A percentile compares a stretch with the other conserved stretches of the same genome.
These are phyloP conservation scores for Fulmarus glacialis DNA, from an alignment of 2,113 vertebrate genomes.

Conservation along the genomic window DNA sequence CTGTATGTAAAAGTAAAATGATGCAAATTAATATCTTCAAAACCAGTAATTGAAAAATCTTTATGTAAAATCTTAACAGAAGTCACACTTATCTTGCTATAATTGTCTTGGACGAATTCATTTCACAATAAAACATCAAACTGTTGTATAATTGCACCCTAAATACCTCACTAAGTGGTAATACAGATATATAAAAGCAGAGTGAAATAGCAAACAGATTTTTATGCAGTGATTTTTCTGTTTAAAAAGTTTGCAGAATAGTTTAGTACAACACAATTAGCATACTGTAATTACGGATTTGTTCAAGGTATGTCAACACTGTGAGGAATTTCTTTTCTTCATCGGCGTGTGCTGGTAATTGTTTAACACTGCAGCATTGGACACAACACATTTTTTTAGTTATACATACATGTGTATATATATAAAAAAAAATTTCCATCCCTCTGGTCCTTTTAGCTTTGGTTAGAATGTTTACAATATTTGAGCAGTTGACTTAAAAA, in stretches of 20 bases:
- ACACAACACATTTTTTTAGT: conserved; percentile 46
- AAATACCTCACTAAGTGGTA: conserved; percentile 54
- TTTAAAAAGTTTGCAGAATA: conserved; percentile 44
- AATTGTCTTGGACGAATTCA: conserved; percentile 18
- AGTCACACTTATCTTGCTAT: conserved; percentile 24
- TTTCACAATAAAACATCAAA: conserved; percentile 60
- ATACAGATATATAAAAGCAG: conserved; percentile 56
- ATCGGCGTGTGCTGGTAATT: conserved; percentile 3
- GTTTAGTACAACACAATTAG: conserved; percentile 67
- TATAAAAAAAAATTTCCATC: not conserved
- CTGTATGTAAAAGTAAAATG: not conserved
- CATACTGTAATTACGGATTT: conserved; percentile 60
- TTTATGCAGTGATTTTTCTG: conserved; percentile 32
- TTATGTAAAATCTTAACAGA: conserved; percentile 35
- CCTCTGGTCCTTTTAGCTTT: conserved; percentile 58
- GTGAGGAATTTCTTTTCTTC: conserved; percentile 23
- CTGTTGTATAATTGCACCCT: conserved; percentile 58
- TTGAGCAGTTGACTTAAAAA: conserved; percentile 58
- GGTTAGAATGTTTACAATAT: conserved; percentile 54
- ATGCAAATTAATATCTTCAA: conserved; percentile 30
- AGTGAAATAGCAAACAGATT: conserved; percentile 40
- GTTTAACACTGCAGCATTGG: conserved; percentile 50
- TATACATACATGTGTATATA: conserved; percentile 40
- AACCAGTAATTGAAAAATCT: conserved; percentile 18
- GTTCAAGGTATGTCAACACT: conserved; percentile 48